Evolutionary conservation across 2,888 invertebrate species (phyloP), one percentile per base, ranked within the genome.

Genomic region (Salticus scenicus): DNA sequence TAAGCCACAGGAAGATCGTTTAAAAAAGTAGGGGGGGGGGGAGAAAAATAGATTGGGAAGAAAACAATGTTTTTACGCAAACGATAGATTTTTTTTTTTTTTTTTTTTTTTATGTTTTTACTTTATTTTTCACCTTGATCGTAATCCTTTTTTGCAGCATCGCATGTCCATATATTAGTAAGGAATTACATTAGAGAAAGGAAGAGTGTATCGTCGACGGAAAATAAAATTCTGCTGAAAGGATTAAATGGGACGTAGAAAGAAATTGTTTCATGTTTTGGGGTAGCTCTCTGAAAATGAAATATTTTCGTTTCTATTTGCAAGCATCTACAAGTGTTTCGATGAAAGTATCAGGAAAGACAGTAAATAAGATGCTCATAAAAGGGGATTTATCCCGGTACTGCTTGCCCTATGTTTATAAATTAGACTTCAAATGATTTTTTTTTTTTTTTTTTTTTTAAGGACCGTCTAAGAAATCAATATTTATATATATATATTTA

Each of bases 1-100:
- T 75, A 82, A 82, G 81, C 81, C 81, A 82, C 69, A 28, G 10
- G 31, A 69, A 63, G 81, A 82, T 82, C 81, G 74, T 82, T 82
- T 82, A 82, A 82, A 67, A 57, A 66, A 27, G 67, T 7, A 4
- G 37, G 74, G 27, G 69, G 63, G 74, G 27, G 69, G 63, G 57
- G 47, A 74, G 69, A 75, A 37, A 37, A 37, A 37, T 37, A 37
- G 81, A 82, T 82, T 82, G 75, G 81, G 74, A 75, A 77, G 75
- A 75, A 70, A 73, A 37, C 4, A 37, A 37, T 10, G 37, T 37
- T 37, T 51, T 70, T 78, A 78, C 37, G 63, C 37, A 57, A 63
- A 64, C 17, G 57, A 28, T 78, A 57, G 33, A 33, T 69, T 69
- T 69, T 69, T 37, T 37, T 7, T 14, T 51, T 27, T 74, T 24